Conservation (phyloP, 2,113 vertebrate species). For the Rhagologus leucostigma region DNA sequence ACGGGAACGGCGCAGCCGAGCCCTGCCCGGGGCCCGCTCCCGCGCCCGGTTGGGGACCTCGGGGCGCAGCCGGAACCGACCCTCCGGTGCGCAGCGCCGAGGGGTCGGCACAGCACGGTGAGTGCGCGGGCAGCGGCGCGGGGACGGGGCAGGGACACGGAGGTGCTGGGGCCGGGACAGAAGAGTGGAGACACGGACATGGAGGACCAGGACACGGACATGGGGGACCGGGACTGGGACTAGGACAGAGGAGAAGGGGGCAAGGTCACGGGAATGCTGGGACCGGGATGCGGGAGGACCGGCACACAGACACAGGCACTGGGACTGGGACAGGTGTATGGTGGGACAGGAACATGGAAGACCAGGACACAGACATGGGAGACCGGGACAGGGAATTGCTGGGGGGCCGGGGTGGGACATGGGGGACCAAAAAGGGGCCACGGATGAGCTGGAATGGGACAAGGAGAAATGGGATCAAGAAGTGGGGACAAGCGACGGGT, state of each 20-base stretch:
- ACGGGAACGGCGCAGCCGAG: neutral
- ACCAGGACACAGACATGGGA: neutral
- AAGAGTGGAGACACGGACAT: neutral
- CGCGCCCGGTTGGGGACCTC: neutral
- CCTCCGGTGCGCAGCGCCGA: neutral
- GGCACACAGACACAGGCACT: neutral
- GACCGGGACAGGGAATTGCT: neutral
- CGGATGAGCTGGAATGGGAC: neutral
- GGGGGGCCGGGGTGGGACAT: neutral
- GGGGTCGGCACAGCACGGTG: neutral
- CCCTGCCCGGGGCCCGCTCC: neutral
- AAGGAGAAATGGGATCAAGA: neutral
- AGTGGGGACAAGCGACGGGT: neutral
- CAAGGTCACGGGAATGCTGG: too few species aligned
- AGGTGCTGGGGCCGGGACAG: neutral
- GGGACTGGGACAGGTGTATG: neutral
- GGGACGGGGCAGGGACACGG: neutral
- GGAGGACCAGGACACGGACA: neutral
- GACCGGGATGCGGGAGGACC: neutral
- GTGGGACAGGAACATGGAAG: neutral
- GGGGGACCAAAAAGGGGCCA: neutral
- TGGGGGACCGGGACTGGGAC: neutral
- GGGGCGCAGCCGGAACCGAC: neutral
- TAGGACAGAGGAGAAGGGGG: too few species aligned
- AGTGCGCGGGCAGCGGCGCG: neutral